Evolutionary conservation across 2,888 invertebrate genomes (phyloP), one percentile per base, ranked within the genome.

Genomic region (Capitulum mitella): DNA sequence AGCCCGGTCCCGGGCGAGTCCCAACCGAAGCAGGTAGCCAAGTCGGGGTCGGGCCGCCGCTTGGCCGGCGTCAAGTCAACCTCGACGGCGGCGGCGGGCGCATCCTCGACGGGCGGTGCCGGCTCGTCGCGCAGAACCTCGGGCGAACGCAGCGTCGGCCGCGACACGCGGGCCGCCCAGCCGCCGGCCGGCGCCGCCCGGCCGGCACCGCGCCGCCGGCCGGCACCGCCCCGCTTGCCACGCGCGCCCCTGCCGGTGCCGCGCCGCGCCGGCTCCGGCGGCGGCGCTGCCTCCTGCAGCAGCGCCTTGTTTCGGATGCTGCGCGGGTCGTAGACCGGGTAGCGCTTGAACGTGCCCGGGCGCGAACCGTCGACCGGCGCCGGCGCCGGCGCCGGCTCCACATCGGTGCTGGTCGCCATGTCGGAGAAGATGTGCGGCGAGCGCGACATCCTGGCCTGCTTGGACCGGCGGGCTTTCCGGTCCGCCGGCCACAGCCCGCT

Each of bases 351-450:
- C 29, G 37, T 70, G 70, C 70, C 64, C 34, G 37, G 34, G 10
- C 10, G 19, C 37, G 19, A 5, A 34, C 22, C n/a, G 34, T 32
- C 3, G 19, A 19, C 16, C 64, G 16, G 19, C 64, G 32, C 16
- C 19, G 34, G 34, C 16, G 14, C 1, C 19, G 22, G 34, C 64
- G 6, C 29, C 34, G 16, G 26, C 40, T 40, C 70, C 22, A 22
- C 29, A 1, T 26, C 70, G 6, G 70, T 70, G 70, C 70, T 70
- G 10, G 37, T 26, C 22, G 22, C 70, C 3, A 70, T 8, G 40
- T 70, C 70, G 26, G 70, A 70, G 70, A 70, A 70, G 40, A 70
- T 70, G 37, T 40, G 70, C 37, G 70, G 70, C 8, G 70, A 70
- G 6, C 40, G 37, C 26, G 40, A 22, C 5, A 8, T 1, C 6